Percentiles rank a stretch among this genome's conserved stretches.
These are phyloP conservation scores for Casuarius casuarius DNA, from an alignment of 2,113 vertebrate species.

Conservation along the genomic window DNA sequence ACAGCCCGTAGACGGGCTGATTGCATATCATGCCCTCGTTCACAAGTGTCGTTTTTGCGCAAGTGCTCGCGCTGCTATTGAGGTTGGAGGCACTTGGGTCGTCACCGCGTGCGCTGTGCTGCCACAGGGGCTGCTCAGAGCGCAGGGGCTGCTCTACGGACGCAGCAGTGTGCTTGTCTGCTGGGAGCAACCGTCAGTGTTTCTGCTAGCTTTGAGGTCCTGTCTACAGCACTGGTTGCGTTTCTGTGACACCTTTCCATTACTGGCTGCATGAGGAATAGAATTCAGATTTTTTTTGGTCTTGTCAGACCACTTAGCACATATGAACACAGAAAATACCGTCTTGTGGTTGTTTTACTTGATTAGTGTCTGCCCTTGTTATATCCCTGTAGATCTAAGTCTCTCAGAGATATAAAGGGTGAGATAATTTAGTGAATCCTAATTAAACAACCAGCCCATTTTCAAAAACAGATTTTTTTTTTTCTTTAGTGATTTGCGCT, in stretches of 20 bases:
- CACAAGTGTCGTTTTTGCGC: neutral
- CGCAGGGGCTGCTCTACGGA: rapidly evolving
- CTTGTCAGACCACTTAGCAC: neutral
- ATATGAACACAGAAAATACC: rapidly evolving
- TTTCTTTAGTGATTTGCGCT: neutral
- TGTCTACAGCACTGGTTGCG: neutral
- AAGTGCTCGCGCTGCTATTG: neutral
- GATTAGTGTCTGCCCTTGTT: neutral
- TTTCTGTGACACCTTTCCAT: neutral
- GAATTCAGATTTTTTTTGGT: neutral
- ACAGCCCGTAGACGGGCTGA: rapidly evolving
- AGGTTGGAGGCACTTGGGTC: neutral
- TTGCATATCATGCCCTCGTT: neutral
- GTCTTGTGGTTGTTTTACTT: neutral
- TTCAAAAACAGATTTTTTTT: neutral
- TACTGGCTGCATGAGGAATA: neutral
- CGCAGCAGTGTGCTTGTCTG: neutral
- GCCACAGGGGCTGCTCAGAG: neutral
- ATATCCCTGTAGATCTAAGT: neutral
- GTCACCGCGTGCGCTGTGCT: neutral
- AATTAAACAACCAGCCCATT: neutral
- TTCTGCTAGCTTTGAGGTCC: neutral
- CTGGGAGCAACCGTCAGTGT: neutral
- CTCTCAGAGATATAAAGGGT: neutral
- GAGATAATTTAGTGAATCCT: neutral